A percentile compares a stretch with the other conserved stretches of the same genome.
These are phyloP conservation scores for Drosophila peninsularis DNA, from an alignment of 2,888 invertebrate genomes.

Conservation along the genomic window DNA sequence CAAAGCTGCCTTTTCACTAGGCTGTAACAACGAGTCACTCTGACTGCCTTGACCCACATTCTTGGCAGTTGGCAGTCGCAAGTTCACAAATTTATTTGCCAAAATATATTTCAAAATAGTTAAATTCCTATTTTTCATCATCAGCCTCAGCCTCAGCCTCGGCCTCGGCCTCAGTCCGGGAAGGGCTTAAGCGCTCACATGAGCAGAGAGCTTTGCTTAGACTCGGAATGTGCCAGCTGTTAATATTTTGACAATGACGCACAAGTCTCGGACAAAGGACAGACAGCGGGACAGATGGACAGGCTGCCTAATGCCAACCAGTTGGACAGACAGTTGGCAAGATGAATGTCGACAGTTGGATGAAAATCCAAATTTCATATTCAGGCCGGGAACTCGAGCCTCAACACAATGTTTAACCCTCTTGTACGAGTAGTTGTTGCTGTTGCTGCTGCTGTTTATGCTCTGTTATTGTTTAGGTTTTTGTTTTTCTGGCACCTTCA, in stretches of 20 bases:
- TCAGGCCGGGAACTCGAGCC: conserved; percentile 67
- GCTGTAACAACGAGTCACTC: conserved; percentile 27
- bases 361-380: conserved; percentile 76
- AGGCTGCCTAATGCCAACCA: conserved; percentile 63
- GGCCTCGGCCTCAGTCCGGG: too few relatives aligned
- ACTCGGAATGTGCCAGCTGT: conserved; percentile 74
- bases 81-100: conserved; percentile 48
- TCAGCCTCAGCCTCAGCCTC: conserved; percentile 33
- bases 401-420: conserved; percentile 51
- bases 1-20: not conserved
- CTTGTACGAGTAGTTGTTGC: conserved; percentile 20
- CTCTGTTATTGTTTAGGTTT: conserved; percentile 66
- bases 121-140: conserved; percentile 76
- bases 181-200: conserved; percentile 68
- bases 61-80: conserved; percentile 19
- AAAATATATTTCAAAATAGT: conserved; percentile 71
- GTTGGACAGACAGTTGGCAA: conserved; percentile 76
- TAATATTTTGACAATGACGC: conserved; percentile 80
- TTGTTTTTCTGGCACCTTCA: conserved; percentile 75
- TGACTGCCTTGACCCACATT: conserved; percentile 59
- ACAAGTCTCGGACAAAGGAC: conserved; percentile 67
- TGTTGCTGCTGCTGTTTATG: conserved; percentile 8
- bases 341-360: conserved; percentile 78
- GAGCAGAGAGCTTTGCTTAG: conserved; percentile 25
- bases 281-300: conserved; percentile 16